phyloP scores from a whole-genome alignment of 2,888 invertebrate species.

The Anarsia innoxiella region DNA sequence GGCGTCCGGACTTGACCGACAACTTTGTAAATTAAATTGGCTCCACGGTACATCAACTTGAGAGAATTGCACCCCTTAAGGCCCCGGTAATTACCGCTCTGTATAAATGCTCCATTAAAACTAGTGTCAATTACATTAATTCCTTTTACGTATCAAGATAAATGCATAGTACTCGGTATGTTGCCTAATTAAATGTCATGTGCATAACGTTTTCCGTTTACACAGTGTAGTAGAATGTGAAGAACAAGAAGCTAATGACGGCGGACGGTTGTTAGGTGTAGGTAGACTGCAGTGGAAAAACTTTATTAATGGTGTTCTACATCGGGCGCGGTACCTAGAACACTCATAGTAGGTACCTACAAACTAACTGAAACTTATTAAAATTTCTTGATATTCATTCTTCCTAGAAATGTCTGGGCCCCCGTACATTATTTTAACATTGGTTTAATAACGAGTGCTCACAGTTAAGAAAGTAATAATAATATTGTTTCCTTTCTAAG shows the following conservation, averaged over 20 bases:
- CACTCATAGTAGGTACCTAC: too few species aligned
- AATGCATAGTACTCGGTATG: conserved; percentile 44
- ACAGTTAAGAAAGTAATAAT: too few species aligned
- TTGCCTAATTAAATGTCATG: conserved; percentile 58
- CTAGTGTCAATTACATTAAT: conserved; percentile 66
- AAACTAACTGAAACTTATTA: too few species aligned
- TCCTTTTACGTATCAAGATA: conserved; percentile 55
- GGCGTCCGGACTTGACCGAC: conserved; percentile 44
- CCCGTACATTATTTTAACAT: too few species aligned
- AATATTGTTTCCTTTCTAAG: too few species aligned
- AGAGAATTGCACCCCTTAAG: conserved; percentile 58
- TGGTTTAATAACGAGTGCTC: too few species aligned
- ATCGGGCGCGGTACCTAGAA: conserved; percentile 18
- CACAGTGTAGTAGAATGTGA: conserved; percentile 49
- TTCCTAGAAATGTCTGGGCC: too few species aligned
- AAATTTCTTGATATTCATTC: not conserved
- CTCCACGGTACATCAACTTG: conserved; percentile 46
- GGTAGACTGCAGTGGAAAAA: conserved; percentile 30
- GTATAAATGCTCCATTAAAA: conserved; percentile 66
- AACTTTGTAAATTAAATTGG: conserved; percentile 71
- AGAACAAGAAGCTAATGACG: conserved; percentile 31
- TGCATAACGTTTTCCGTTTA: conserved; percentile 50
- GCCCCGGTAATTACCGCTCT: conserved; percentile 52
- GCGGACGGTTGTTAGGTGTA: conserved; percentile 30
- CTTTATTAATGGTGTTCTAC: conserved; percentile 26